Evolutionary conservation across 2,113 vertebrate genomes (phyloP).

Genomic region (Scatophagus argus): DNA sequence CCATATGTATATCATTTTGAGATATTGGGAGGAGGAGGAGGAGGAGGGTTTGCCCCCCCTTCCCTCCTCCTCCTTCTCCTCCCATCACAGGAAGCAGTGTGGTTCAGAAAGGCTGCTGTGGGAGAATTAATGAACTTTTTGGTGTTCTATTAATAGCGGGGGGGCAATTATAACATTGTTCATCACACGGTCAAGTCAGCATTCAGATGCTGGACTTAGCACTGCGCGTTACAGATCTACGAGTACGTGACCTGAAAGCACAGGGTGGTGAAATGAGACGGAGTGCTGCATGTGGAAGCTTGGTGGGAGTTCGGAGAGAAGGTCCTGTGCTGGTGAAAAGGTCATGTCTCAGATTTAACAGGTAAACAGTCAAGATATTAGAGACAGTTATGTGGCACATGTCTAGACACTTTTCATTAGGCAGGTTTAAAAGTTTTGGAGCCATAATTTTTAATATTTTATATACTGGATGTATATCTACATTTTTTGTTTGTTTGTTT

Average conservation of each 20-base stretch:
- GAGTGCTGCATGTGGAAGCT: conserved; percentile 1
- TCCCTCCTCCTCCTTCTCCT: too few species aligned
- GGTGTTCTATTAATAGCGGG: conserved; percentile 53
- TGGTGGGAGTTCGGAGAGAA: conserved; percentile 11
- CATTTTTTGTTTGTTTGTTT: background rate
- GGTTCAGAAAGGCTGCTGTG: background rate
- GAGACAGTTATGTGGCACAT: conserved; percentile 31
- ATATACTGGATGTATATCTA: background rate
- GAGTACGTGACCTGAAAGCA: conserved; percentile 28
- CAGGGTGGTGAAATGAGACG: background rate
- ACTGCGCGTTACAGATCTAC: conserved; percentile 12
- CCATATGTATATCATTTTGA: background rate
- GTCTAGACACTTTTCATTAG: conserved; percentile 30
- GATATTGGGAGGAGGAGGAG: background rate
- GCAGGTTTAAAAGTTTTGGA: background rate
- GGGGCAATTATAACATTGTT: conserved; percentile 55
- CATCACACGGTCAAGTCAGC: conserved; percentile 37
- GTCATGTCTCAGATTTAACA: conserved; percentile 49
- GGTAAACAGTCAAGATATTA: conserved; percentile 55
- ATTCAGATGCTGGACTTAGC: conserved; percentile 19
- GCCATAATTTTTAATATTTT: background rate
- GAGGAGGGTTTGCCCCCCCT: too few species aligned
- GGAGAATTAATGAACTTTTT: conserved; percentile 76
- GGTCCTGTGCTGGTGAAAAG: conserved; percentile 45
- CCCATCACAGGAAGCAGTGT: background rate